Evolutionary conservation across 1,140 invertebrate genomes (phyloP).

Genomic region (Hormaphis cornu): DNA sequence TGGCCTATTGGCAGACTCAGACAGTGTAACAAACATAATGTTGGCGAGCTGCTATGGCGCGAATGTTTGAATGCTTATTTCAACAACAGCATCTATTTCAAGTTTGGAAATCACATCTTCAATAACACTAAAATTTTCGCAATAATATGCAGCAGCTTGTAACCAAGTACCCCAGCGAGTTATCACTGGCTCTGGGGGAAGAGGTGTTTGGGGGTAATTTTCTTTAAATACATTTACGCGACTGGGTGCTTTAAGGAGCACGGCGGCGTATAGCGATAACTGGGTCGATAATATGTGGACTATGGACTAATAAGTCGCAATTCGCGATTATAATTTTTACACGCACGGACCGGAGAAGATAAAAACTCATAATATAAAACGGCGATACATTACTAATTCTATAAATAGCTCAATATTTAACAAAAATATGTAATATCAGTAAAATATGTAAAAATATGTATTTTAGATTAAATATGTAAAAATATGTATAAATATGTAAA

Average conservation of each 20-base stretch:
- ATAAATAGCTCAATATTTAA: slow-evolving; percentile 1
- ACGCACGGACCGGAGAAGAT: no score
- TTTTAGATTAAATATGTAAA: no score
- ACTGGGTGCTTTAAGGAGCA: slow-evolving; percentile 33
- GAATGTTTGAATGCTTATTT: no score
- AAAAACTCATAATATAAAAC: neutral
- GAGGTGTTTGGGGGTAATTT: neutral
- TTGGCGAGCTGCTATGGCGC: no score
- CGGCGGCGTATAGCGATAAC: neutral
- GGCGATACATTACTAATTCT: neutral
- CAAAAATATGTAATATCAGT: neutral
- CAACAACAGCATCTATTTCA: no score
- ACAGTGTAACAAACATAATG: no score
- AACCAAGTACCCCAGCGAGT: slow-evolving; percentile 35
- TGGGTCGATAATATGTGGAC: no score
- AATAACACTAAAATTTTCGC: slow-evolving; percentile 1
- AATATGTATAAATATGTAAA: no score
- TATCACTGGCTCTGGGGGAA: slow-evolving; percentile 24
- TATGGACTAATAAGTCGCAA: no score
- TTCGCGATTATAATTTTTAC: no score
- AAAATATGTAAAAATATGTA: no score
- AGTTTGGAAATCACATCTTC: neutral
- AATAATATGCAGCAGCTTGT: slow-evolving; percentile 29
- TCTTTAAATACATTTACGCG: slow-evolving; percentile 24
- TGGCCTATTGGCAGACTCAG: no score